These are phyloP conservation scores for Alexandromys fortis DNA, from an alignment of 2,113 vertebrate species.

Conservation along the genomic window DNA sequence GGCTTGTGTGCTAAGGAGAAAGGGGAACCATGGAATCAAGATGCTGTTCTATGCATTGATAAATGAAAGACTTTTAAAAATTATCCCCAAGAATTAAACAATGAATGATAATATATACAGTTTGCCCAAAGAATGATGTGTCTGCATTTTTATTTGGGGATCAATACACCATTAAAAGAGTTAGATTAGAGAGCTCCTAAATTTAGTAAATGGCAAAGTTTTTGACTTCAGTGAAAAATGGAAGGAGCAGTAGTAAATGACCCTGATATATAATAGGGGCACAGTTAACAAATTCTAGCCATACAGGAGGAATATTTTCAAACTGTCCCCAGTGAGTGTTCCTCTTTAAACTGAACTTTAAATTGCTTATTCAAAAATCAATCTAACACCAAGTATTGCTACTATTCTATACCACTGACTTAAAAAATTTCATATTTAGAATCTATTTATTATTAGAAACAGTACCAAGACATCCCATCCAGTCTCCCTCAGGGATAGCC, in stretches of 20 bases:
- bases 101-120: not conserved
- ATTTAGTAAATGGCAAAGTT: slow-evolving; percentile 20
- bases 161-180: not conserved
- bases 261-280: not conserved
- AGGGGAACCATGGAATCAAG: not conserved
- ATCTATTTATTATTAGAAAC: not conserved
- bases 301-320: not conserved
- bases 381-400: not conserved
- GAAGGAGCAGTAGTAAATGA: slow-evolving; percentile 4
- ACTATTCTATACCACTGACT: not conserved
- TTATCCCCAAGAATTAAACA: not conserved
- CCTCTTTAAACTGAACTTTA: not conserved
- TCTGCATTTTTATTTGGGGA: not conserved
- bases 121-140: not conserved
- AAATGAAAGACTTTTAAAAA: not conserved
- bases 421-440: not conserved
- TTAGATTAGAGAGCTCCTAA: not conserved
- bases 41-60: not conserved
- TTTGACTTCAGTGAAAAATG: slow-evolving; percentile 9
- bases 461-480: not conserved
- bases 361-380: not conserved
- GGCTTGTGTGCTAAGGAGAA: not conserved
- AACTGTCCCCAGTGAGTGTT: not conserved
- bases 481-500: not conserved
- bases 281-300: slow-evolving; percentile 22